phyloP scores from a whole-genome alignment of 2,888 invertebrate species.

The Nomada ferruginata region DNA sequence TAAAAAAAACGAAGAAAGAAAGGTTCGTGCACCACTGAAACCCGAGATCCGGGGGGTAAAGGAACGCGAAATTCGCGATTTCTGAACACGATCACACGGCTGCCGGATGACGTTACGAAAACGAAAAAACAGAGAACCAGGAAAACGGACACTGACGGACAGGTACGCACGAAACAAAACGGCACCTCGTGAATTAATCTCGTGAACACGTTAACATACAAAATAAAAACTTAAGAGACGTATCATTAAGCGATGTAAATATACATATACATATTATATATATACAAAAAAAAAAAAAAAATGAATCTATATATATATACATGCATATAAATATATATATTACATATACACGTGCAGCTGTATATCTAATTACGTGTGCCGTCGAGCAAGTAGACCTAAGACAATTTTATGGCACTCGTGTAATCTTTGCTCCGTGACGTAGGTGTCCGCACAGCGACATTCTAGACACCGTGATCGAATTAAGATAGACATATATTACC shows the following conservation, averaged over 20 bases:
- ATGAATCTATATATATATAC: slow-evolving; percentile 32
- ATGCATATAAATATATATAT: slow-evolving; percentile 10
- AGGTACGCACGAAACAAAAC: not conserved
- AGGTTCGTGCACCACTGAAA: slow-evolving; percentile 12
- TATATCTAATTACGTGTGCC: slow-evolving; percentile 62
- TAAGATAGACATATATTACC: slow-evolving; percentile 41
- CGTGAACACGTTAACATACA: slow-evolving; percentile 45
- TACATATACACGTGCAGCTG: slow-evolving; percentile 43
- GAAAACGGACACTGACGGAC: not conserved
- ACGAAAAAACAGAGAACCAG: not conserved
- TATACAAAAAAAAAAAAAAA: slow-evolving; percentile 4
- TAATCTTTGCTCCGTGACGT: slow-evolving; percentile 54
- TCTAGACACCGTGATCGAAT: slow-evolving; percentile 44
- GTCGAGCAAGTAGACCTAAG: slow-evolving; percentile 56
- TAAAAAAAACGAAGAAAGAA: not conserved
- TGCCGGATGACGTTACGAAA: slow-evolving; percentile 25
- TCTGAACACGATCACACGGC: slow-evolving; percentile 36
- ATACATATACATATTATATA: slow-evolving; percentile 49
- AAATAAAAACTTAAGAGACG: slow-evolving; percentile 51
- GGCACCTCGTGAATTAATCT: slow-evolving; percentile 52
- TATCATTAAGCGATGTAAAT: slow-evolving; percentile 61
- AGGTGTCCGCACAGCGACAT: slow-evolving; percentile 45
- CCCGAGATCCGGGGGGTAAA: not conserved
- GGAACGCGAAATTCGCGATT: not conserved
- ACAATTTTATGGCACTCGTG: slow-evolving; percentile 49